Percentiles rank a stretch among this genome's conserved stretches.
These are phyloP conservation scores for Bos indicus DNA, from an alignment of 2,113 vertebrate genomes.

Conservation along the genomic window DNA sequence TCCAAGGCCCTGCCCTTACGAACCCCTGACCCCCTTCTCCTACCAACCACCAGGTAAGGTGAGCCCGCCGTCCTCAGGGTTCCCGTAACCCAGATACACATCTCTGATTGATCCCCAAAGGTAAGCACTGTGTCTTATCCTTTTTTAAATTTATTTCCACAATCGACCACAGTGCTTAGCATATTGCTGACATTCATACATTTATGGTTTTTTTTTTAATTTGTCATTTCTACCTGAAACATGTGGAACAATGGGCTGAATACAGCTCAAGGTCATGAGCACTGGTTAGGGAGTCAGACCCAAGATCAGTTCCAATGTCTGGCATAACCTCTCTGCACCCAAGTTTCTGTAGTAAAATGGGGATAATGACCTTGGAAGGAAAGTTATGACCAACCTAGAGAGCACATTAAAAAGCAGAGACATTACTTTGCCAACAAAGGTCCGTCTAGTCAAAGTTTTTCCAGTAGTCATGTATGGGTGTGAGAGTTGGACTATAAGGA, in stretches of 20 bases:
- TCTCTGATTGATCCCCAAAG: not conserved
- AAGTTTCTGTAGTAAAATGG: not conserved
- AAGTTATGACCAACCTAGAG: not conserved
- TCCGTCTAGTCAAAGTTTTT: not conserved
- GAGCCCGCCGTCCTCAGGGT: fast-evolving
- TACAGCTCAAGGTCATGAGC: not conserved
- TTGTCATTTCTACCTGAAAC: not conserved
- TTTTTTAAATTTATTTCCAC: not conserved
- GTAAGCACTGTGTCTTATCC: not conserved
- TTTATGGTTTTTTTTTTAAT: not conserved
- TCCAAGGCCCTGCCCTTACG: too few relatives aligned
- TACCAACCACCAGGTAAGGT: too few relatives aligned
- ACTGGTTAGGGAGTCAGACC: not conserved
- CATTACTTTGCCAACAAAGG: not conserved
- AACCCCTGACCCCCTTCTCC: not conserved
- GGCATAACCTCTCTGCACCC: not conserved
- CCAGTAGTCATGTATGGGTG: not conserved
- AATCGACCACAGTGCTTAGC: too few relatives aligned
- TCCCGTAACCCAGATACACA: fast-evolving
- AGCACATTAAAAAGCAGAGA: not conserved
- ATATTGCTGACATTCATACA: too few relatives aligned
- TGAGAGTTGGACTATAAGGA: not conserved
- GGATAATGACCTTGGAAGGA: not conserved
- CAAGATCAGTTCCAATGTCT: not conserved
- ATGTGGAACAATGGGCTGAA: not conserved